Evolutionary conservation across 2,797 vertebrate genomes (phyloP), one percentile per base, ranked within the genome.

Genomic region (Eutrigla gurnardus): DNA sequence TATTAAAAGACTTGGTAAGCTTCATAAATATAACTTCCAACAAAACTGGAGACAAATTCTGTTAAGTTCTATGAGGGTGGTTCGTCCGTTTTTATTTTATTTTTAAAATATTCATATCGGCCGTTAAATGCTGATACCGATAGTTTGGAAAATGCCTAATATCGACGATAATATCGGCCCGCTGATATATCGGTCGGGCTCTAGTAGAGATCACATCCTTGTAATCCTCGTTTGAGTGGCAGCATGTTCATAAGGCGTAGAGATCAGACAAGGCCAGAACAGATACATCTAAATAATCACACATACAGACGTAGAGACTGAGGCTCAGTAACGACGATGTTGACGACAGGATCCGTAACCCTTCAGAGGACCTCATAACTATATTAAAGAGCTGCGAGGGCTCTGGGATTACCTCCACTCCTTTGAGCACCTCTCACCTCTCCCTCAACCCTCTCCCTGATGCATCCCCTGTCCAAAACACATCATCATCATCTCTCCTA

Each of bases 391-490:
- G 54, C 36, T 54, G 9, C 63, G 58, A 52, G 53, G 54, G 15
- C 7, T 68, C 32, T 40, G 68, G 55, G 47, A 68, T 43, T 61
- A 80, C 81, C 82, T 81, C 8, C 45, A 67, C 54, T 83, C 66
- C 42, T 82, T 37, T 36, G 45, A 81, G 42, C 57, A 60, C 43
- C 50, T 37, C 70, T 79, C 58, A 77, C 82, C 78, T 77, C 43
- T 78, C 76, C 43, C 81, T 80, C 79, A 78, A 73, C 81, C 60
- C 53, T 45, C 36, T 52, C 49, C 52, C 61, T 1, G 18, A 62
- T 49, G 33, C 14, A 57, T 12, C 32, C 15, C 65, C 52, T 39
- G 13, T 37, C 33, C 32, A 14, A 78, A 73, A 80, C 45, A 60
- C n/a, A 18, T 36, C 43, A 65, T 42, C 33, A 63, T 49, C 35